A percentile compares a stretch with the other conserved stretches of the same genome.
These are phyloP conservation scores for Cremastinae sp. DNA, from an alignment of 2,888 invertebrate species.

Conservation along the genomic window DNA sequence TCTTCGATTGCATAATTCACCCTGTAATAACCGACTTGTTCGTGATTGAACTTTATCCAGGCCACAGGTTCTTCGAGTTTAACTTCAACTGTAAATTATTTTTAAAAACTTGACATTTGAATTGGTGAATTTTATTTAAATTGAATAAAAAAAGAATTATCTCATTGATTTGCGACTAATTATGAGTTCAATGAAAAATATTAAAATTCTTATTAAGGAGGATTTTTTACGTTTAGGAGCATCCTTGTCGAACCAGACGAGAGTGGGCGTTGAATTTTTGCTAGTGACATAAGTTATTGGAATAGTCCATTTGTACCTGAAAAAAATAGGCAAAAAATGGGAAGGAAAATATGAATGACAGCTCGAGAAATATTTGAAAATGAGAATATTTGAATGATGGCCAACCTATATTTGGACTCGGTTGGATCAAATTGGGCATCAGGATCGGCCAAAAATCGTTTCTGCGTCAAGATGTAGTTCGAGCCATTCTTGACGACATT, in stretches of 20 bases:
- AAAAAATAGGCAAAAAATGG: neutral
- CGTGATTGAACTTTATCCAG: constrained; percentile 93
- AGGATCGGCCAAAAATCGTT: constrained; percentile 88
- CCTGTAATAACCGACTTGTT: constrained; percentile 93
- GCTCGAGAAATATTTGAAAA: neutral
- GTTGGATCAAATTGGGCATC: constrained; percentile 81
- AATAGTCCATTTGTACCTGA: constrained; percentile 91
- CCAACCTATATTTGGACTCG: constrained; percentile 80
- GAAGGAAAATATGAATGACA: neutral
- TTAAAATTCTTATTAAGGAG: neutral
- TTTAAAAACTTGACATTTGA: neutral
- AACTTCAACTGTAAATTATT: constrained; percentile 82
- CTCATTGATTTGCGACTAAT: neutral
- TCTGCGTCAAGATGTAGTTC: constrained; percentile 86
- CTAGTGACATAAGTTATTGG: constrained; percentile 89
- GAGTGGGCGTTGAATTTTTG: constrained; percentile 74
- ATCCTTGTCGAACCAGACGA: constrained; percentile 77
- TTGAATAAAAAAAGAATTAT: too few species aligned
- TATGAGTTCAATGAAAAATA: neutral
- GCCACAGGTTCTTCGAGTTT: constrained; percentile 79
- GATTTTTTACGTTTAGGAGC: constrained; percentile 69
- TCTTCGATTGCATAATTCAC: constrained; percentile 89
- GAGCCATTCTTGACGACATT: constrained; percentile 82
- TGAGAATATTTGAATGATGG: neutral
- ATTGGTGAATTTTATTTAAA: too few species aligned